A percentile compares a stretch with the other conserved stretches of the same genome.
These are phyloP conservation scores for Eilema caniola DNA, from an alignment of 2,888 invertebrate species.

Conservation along the genomic window DNA sequence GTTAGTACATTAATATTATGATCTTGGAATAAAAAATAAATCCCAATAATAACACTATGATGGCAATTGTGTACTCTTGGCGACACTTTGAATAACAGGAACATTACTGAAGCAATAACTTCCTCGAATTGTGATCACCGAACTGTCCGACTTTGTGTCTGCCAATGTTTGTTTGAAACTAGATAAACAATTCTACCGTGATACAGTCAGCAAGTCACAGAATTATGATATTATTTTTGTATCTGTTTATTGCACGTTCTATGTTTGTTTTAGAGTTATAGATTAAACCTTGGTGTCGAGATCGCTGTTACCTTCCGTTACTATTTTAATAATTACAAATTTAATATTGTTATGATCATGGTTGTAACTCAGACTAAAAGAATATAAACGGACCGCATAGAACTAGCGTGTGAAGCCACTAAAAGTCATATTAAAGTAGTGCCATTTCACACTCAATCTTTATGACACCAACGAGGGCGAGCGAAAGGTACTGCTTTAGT, in stretches of 20 bases:
- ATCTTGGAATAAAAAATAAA: background rate
- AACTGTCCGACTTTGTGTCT: background rate
- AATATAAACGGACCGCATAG: too few species aligned
- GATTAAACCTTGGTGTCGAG: background rate
- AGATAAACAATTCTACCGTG: background rate
- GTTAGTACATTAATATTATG: background rate
- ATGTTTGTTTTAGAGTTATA: background rate
- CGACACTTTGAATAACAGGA: constrained; percentile 3
- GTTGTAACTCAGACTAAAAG: too few species aligned
- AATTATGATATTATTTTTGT: constrained; percentile 5
- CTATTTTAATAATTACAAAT: background rate
- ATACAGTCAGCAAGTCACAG: background rate
- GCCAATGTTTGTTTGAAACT: constrained; percentile 9
- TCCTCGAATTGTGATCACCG: background rate
- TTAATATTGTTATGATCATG: background rate
- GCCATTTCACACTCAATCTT: too few species aligned
- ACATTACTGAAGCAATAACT: background rate
- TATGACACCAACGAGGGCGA: too few species aligned
- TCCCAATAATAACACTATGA: background rate
- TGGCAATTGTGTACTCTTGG: background rate
- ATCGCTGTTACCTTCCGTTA: background rate
- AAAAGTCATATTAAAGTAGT: too few species aligned
- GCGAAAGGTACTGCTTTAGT: too few species aligned
- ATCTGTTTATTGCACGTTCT: background rate
- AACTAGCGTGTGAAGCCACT: too few species aligned